Conservation (phyloP, 2,113 vertebrate species). For the Malurus cyaneus region DNA sequence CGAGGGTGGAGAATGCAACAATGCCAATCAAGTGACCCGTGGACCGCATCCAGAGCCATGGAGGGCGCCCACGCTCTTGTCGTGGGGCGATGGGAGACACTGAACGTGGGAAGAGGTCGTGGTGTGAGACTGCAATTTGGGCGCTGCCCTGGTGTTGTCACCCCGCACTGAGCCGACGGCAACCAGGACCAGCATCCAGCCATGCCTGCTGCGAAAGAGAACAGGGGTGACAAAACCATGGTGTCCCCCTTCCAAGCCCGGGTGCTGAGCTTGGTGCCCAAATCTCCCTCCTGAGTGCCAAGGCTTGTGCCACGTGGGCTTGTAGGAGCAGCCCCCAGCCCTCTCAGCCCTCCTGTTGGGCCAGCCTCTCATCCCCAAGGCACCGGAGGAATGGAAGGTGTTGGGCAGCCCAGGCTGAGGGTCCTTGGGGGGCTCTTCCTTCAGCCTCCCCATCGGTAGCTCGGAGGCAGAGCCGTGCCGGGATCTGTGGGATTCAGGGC, state of each 20-base stretch:
- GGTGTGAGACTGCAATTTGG: neutral
- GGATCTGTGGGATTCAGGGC: neutral
- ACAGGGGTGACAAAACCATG: fast-evolving
- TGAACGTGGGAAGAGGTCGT: fast-evolving
- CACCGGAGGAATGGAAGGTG: fast-evolving
- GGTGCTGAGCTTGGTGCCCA: neutral
- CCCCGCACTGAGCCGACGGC: neutral
- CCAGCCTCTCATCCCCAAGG: neutral
- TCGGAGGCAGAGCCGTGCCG: fast-evolving
- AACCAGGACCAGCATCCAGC: neutral
- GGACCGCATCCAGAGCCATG: neutral
- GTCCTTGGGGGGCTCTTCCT: neutral
- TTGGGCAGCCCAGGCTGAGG: neutral
- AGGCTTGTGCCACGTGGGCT: neutral
- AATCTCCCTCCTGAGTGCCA: neutral
- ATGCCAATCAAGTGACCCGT: neutral
- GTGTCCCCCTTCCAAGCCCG: neutral
- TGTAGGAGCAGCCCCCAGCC: neutral
- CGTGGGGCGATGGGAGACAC: neutral
- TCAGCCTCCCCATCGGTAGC: neutral
- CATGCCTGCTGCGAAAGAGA: neutral
- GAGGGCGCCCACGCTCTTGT: neutral
- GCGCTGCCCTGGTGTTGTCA: neutral
- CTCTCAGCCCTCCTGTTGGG: neutral
- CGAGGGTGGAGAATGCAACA: too few relatives aligned